Conservation (phyloP, 2,888 invertebrate species). For the Eupithecia subumbrata region DNA sequence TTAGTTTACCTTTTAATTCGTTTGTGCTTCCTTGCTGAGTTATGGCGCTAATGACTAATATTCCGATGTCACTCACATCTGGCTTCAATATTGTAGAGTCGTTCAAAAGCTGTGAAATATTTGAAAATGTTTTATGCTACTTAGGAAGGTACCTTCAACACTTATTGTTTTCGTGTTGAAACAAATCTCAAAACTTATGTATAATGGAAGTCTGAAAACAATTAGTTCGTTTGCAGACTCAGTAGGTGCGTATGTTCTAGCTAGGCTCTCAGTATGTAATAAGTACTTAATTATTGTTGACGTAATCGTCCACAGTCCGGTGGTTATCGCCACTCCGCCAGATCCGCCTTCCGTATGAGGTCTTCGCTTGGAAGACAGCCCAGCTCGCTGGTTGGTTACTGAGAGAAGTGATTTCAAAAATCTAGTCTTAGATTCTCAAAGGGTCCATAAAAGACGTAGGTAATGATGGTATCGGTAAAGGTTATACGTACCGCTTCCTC, state of each 20-base stretch:
- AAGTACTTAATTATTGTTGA: too few species aligned
- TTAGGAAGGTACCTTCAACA: not conserved
- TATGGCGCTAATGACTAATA: constrained; percentile 83
- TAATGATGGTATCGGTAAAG: not conserved
- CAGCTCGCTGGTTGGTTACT: not conserved
- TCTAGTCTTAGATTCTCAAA: too few species aligned
- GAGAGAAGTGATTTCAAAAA: not conserved
- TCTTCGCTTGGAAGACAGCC: not conserved
- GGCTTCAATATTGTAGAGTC: constrained; percentile 58
- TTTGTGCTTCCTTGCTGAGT: constrained; percentile 83
- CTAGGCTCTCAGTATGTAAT: too few species aligned
- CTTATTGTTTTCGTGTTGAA: not conserved
- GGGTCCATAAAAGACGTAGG: not conserved
- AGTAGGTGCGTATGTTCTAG: too few species aligned
- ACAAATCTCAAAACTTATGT: not conserved
- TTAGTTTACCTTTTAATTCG: constrained; percentile 60
- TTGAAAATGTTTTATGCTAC: not conserved
- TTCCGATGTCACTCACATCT: constrained; percentile 74
- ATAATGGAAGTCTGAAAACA: too few species aligned
- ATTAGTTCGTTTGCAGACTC: too few species aligned
- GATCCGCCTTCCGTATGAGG: not conserved
- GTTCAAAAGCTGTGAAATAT: constrained; percentile 5
- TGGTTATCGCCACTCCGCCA: not conserved
- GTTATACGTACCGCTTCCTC: constrained; percentile 39
- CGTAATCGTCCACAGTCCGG: not conserved